phyloP scores from a whole-genome alignment of 2,113 vertebrate genomes.

The Stegastes partitus region DNA sequence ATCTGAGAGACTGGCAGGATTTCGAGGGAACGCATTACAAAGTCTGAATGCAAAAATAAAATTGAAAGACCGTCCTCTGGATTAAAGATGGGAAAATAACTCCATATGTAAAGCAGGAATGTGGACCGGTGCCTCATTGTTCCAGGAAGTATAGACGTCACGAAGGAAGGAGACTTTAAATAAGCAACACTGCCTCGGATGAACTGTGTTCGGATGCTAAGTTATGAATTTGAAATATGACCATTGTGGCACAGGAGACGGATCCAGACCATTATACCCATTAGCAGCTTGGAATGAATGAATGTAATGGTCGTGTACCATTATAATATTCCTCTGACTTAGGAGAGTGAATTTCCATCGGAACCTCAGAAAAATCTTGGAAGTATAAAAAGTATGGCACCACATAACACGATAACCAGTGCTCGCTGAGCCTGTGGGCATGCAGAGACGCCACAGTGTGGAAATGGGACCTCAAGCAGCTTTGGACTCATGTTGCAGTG shows the following conservation, averaged over 20 bases:
- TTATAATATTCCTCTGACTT: slow-evolving; percentile 28
- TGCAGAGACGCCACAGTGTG: slow-evolving; percentile 36
- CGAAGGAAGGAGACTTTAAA: slow-evolving; percentile 22
- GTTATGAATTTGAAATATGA: slow-evolving; percentile 34
- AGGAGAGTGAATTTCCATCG: slow-evolving; percentile 32
- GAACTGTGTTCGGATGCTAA: slow-evolving; percentile 15
- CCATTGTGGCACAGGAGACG: not conserved
- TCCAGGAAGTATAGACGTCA: slow-evolving; percentile 16
- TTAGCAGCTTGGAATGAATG: slow-evolving; percentile 3
- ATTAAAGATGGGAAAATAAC: no score
- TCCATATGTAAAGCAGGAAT: not conserved
- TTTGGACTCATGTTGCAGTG: slow-evolving; percentile 49
- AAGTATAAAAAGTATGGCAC: slow-evolving; percentile 35
- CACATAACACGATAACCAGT: slow-evolving; percentile 45
- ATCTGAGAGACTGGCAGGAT: no score
- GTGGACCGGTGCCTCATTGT: slow-evolving; percentile 10
- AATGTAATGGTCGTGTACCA: slow-evolving; percentile 15
- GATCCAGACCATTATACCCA: slow-evolving; percentile 26
- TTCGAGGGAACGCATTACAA: no score
- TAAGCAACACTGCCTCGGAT: slow-evolving; percentile 30
- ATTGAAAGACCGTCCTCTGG: no score
- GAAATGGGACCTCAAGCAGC: slow-evolving; percentile 50
- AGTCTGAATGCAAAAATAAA: no score
- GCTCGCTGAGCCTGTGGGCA: slow-evolving; percentile 42
- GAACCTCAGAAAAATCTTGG: slow-evolving; percentile 37